A percentile compares a stretch with the other conserved stretches of the same genome.
These are phyloP conservation scores for Unio delphinus DNA, from an alignment of 2,888 invertebrate genomes.

Conservation along the genomic window DNA sequence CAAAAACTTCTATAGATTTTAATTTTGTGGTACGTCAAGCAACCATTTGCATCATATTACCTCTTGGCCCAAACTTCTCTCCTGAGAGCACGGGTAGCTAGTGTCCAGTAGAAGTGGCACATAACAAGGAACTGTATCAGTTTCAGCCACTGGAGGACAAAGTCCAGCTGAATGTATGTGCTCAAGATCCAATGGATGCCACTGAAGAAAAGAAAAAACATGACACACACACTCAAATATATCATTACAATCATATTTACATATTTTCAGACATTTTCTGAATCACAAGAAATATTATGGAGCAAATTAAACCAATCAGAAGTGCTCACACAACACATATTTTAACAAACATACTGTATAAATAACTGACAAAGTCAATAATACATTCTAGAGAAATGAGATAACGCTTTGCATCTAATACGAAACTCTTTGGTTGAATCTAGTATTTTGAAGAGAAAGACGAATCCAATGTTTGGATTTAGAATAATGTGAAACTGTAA, in stretches of 20 bases:
- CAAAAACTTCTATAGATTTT: background rate
- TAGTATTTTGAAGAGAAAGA: no score
- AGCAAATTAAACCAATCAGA: background rate
- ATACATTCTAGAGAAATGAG: no score
- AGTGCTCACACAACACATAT: no score
- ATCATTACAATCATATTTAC: background rate
- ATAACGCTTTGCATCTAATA: no score
- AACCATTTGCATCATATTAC: slow-evolving; percentile 26
- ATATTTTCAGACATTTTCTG: no score
- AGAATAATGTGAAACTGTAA: no score
- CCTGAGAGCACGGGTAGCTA: slow-evolving; percentile 73
- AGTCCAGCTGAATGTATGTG: slow-evolving; percentile 73
- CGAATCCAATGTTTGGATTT: no score
- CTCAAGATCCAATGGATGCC: slow-evolving; percentile 72
- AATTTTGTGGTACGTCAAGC: background rate
- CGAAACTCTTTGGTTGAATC: no score
- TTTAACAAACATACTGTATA: no score
- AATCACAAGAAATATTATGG: no score
- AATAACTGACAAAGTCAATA: no score
- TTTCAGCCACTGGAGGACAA: slow-evolving; percentile 73
- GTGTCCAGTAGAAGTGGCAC: slow-evolving; percentile 75
- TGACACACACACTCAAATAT: background rate
- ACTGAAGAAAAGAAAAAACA: slow-evolving; percentile 60
- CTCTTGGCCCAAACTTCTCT: slow-evolving; percentile 68
- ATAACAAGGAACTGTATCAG: slow-evolving; percentile 73